Percentiles rank a stretch among this genome's conserved stretches.
Conservation (phyloP, 2,797 vertebrate species). For the Sebastes umbrosus region DNA sequence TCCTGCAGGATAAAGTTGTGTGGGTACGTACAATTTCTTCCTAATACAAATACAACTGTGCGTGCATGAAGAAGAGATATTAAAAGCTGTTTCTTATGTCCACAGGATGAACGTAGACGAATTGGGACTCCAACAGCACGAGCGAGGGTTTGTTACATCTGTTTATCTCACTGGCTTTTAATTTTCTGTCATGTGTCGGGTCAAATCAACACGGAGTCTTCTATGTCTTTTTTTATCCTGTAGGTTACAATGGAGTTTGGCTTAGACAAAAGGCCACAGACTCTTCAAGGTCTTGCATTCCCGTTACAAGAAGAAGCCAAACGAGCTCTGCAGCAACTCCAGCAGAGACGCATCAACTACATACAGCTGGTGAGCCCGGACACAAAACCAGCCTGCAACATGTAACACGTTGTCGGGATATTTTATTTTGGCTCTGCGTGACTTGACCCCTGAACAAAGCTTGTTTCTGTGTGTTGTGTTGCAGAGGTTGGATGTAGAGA, state of each 20-base stretch:
- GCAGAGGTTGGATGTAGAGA: constrained; percentile 90
- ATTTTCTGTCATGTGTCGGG: neutral
- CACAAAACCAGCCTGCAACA: neutral
- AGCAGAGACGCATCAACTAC: constrained; percentile 93
- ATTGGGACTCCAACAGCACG: constrained; percentile 75
- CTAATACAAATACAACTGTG: neutral
- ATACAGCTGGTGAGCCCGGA: constrained; percentile 91
- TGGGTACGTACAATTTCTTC: constrained; percentile 74
- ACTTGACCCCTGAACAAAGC: constrained; percentile 21
- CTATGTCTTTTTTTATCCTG: neutral
- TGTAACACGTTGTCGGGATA: neutral
- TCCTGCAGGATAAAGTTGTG: constrained; percentile 82
- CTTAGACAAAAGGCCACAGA: constrained; percentile 93
- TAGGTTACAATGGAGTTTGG: constrained; percentile 97
- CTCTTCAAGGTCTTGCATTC: constrained; percentile 94
- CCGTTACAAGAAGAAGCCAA: constrained; percentile 92
- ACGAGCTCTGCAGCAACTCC: constrained; percentile 91
- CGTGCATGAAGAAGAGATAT: neutral
- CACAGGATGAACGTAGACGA: constrained; percentile 82
- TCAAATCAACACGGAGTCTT: neutral
- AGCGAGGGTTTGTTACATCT: constrained; percentile 70
- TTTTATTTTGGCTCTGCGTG: neutral
- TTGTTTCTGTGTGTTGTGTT: constrained; percentile 22
- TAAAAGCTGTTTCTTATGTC: constrained; percentile 9
- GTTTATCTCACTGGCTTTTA: neutral